A percentile compares a stretch with the other conserved stretches of the same genome.
phyloP scores from a whole-genome alignment of 2,113 vertebrate species.

The Mormyrus lacerda region DNA sequence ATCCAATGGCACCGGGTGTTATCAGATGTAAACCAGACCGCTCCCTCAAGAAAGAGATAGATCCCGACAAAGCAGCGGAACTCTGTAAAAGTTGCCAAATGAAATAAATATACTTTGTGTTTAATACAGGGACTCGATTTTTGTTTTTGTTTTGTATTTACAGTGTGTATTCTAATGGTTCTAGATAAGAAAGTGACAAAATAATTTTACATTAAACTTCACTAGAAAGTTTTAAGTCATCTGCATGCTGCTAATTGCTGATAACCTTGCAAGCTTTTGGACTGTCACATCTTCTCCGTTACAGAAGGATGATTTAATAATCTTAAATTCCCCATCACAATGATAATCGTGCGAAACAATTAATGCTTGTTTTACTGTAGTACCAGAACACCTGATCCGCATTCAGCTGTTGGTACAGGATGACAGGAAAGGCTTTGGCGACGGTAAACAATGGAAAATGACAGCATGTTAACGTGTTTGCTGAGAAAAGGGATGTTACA shows the following conservation, averaged over 20 bases:
- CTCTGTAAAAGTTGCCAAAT: not conserved
- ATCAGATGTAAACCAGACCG: not conserved
- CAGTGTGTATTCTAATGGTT: not conserved
- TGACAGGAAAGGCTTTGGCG: not conserved
- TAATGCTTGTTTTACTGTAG: not conserved
- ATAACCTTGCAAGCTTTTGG: not conserved
- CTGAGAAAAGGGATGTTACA: not conserved
- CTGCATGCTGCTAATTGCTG: not conserved
- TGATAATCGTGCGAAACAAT: not conserved
- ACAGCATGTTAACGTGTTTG: not conserved
- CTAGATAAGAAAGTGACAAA: not conserved
- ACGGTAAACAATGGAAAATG: not conserved
- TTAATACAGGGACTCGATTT: not conserved
- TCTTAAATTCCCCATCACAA: not conserved
- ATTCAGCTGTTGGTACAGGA: not conserved
- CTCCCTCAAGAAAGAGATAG: not conserved
- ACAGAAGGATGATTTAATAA: no score
- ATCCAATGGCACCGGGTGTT: not conserved
- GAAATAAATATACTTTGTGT: not conserved
- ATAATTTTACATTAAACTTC: not conserved
- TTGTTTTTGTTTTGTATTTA: not conserved
- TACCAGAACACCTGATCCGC: not conserved
- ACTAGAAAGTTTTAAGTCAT: not conserved
- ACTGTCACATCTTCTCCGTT: no score
- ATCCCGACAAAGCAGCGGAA: not conserved